Conservation (phyloP, 2,797 vertebrate genomes). For the Syngnathus rostellatus region DNA sequence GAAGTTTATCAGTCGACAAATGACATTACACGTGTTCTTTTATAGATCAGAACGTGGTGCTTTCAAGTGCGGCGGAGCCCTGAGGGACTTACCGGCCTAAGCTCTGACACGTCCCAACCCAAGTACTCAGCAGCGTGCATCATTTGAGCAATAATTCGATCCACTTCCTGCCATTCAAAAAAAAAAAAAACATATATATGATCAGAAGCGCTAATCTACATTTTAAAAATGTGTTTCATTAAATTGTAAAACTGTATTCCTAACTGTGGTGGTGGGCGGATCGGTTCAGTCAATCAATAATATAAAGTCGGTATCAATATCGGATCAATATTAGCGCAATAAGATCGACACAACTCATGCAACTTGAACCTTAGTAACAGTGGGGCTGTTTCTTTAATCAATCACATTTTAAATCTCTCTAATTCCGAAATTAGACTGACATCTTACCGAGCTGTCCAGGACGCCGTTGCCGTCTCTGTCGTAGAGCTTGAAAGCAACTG, state of each 20-base stretch:
- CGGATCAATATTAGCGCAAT: too few species aligned
- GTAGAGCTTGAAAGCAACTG: constrained; percentile 87
- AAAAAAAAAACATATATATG: not conserved
- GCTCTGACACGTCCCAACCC: constrained; percentile 90
- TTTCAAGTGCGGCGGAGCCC: not conserved
- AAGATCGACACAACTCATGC: too few species aligned
- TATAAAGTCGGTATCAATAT: too few species aligned
- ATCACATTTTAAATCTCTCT: too few species aligned
- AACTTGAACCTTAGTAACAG: too few species aligned
- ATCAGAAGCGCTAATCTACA: not conserved
- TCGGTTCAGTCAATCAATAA: too few species aligned
- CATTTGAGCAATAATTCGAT: constrained; percentile 90
- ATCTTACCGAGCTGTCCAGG: constrained; percentile 85
- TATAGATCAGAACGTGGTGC: not conserved
- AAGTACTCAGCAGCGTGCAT: constrained; percentile 90
- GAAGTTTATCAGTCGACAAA: not conserved
- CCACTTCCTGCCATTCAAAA: constrained; percentile 76
- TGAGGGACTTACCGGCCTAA: constrained; percentile 75
- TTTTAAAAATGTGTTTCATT: not conserved
- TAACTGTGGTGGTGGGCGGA: not conserved
- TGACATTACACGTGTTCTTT: not conserved
- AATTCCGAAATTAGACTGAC: not conserved
- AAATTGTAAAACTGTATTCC: not conserved
- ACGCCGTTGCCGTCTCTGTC: constrained; percentile 88
- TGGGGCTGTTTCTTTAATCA: too few species aligned